Evolutionary conservation across 2,888 invertebrate genomes (phyloP), one percentile per base, ranked within the genome.

Genomic region (Scaptodrosophila latifasciaeformis): DNA sequence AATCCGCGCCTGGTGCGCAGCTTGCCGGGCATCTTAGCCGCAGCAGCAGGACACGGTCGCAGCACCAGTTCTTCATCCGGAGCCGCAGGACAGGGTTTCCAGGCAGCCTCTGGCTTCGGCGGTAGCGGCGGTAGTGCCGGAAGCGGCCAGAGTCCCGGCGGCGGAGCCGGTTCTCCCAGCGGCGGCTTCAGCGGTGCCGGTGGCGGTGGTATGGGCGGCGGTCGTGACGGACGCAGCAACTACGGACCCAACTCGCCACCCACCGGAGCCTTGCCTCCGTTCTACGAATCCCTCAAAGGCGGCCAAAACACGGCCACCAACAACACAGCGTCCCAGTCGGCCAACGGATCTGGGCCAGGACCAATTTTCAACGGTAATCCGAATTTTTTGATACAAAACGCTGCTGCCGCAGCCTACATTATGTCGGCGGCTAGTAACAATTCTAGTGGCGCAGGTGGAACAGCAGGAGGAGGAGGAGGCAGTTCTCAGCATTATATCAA

Each of bases 191-290:
- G 90, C 6, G 90, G 90, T 24, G 89, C 89, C 12, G 89, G 90
- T 0, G 88, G 91, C 15, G 93, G 93, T 24, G 94, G 93, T 34
- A 93, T 94, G 81, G 91, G 92, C 59, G 90, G 90, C 56, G 94
- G 94, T 1, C 90, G 94, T 35, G 94, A 94, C 82, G 94, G 95
- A 0, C 90, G 95, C 44, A 92, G 93, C 57, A 94, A 94, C 84
- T 95, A 95, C 82, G 94, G 94, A 2, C 95, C 95, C 5, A 94
- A 93, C 69, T 95, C 94, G 72, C 95, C 95, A 47, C 95, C 95
- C 1, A 94, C 94, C 0, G 94, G 94, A 10, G 93, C 94, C 47
- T 87, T 95, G 58, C 95, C 95, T n/a, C 95, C 95, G 1, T 95
- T 95, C 81, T 95, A 95, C 84, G 95, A 95, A 86, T 93, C 93